phyloP scores from a whole-genome alignment of 1,140 invertebrate genomes.

The Uloborus diversus region DNA sequence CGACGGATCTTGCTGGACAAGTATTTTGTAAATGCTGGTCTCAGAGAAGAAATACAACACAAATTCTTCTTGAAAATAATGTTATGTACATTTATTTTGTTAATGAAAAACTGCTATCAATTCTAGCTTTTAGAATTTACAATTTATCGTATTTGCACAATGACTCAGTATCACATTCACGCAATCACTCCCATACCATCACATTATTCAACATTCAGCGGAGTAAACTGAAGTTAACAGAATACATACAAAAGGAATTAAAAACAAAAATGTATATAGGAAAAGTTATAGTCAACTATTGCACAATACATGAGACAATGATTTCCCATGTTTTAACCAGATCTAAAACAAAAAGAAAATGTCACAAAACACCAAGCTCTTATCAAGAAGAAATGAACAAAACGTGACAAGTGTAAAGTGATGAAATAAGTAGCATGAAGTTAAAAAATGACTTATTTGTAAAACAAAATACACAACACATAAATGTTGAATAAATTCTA shows the following conservation, averaged over 20 bases:
- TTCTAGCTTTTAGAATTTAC: constrained; percentile 22
- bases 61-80: constrained; percentile 22
- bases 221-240: background rate
- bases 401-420: too few species aligned
- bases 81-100: constrained; percentile 34
- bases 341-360: background rate
- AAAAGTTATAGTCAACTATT: background rate
- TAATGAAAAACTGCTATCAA: constrained; percentile 10
- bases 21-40: background rate
- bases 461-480: constrained; percentile 17
- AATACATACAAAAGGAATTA: constrained; percentile 5
- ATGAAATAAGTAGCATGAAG: constrained; percentile 36
- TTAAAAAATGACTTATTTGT: background rate
- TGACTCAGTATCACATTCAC: constrained; percentile 14
- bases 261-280: background rate
- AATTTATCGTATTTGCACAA: background rate
- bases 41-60: constrained; percentile 5
- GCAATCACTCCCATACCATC: constrained; percentile 39
- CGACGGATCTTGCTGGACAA: constrained; percentile 41
- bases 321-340: background rate
- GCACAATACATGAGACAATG: constrained; percentile 12
- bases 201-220: constrained; percentile 35
- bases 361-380: background rate
- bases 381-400: constrained; percentile 7
- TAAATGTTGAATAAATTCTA: constrained; percentile 14